Evolutionary conservation across 2,113 vertebrate species (phyloP), one percentile per base, ranked within the genome.

Genomic region (Cottus gobio): DNA sequence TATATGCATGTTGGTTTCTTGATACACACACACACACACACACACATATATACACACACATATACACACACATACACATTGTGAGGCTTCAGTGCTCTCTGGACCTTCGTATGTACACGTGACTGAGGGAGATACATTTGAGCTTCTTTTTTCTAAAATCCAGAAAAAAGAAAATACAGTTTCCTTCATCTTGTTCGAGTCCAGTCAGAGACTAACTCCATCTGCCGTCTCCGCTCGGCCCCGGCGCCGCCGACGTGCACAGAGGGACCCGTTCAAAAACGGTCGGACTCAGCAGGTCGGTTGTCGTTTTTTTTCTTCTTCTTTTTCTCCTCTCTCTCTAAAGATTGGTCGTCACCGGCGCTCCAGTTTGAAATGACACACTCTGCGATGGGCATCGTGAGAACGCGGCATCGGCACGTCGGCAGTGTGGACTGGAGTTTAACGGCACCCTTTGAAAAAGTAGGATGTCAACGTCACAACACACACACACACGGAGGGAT

Each of bases 141-240:
- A 72, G 39, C 58, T 83, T 80, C 63, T 62, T 82, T 54, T 67
- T 82, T 81, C 57, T 62, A 71, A 44, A 82, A 93, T 88, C 89
- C 89, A 91, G 87, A 92, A 92, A 79, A 85, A 88, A 79, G 79
- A 20, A 87, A 42, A 42, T 6, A 39, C 75, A 30, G 34, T 89
- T 92, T 93, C 91, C 89, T 93, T 92, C 92, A 92, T 93, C 88
- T 86, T 57, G 68, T 86, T 71, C 24, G 69, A 85, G 65, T 81
- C 73, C 39, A 66, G 78, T 60, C 61, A 13, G 5, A 82, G 76
- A 82, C 68, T 5, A 34, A 34, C 34, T 4, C 4, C 5, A 34
- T 34, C 34, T 4, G 34, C 34, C 34, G 34, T 5, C 34, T 31
- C 30, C 30, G 30, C 30, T 31, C 30, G 30, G 30, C 30, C 30